Percentiles rank a stretch among this genome's conserved stretches.
phyloP scores from a whole-genome alignment of 30 jellyfish, hydroid and myxozoan genomes.

The Nemopilema nomurai region DNA sequence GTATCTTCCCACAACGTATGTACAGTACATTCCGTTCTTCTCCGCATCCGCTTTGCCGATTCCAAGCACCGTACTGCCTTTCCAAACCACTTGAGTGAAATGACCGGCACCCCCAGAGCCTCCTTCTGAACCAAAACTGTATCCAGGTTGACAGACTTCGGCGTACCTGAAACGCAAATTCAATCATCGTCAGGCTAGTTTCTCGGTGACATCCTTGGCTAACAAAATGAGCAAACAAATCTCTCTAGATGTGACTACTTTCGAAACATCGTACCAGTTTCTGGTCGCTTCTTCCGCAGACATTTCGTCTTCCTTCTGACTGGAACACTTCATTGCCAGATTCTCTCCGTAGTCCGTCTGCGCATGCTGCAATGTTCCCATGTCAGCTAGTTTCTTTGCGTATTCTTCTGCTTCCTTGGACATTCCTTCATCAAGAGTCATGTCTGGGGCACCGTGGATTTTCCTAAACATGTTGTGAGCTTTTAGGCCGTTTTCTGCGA shows the following conservation, averaged over 20 bases:
- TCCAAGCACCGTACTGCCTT: slow-evolving; percentile 81
- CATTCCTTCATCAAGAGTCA: slow-evolving; percentile 68
- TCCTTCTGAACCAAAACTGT: slow-evolving; percentile 42
- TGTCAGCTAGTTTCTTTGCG: slow-evolving; percentile 74
- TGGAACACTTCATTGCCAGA: slow-evolving; percentile 78
- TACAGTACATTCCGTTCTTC: slow-evolving; percentile 74
- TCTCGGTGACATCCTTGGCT: too few relatives aligned
- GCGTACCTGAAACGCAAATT: slow-evolving; percentile 60
- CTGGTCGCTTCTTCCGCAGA: slow-evolving; percentile 81
- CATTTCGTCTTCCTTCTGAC: slow-evolving; percentile 65
- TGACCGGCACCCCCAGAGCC: slow-evolving; percentile 80
- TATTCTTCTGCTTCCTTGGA: slow-evolving; percentile 78
- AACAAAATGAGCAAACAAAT: too few relatives aligned
- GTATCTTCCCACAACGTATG: slow-evolving; percentile 84
- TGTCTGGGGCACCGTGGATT: slow-evolving; percentile 73
- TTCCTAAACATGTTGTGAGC: slow-evolving; percentile 90
- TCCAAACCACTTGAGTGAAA: slow-evolving; percentile 93
- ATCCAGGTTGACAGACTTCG: slow-evolving; percentile 93
- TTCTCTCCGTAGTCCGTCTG: slow-evolving; percentile 86
- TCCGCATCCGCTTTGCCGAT: slow-evolving; percentile 84
- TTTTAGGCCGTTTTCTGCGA: slow-evolving; percentile 57
- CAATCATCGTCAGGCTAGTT: background rate
- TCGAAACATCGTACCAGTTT: slow-evolving; percentile 73
- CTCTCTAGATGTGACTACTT: too few relatives aligned
- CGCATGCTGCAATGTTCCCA: slow-evolving; percentile 51